Evolutionary conservation across 2,797 vertebrate species (phyloP).

Genomic region (Danio aesculapii): DNA sequence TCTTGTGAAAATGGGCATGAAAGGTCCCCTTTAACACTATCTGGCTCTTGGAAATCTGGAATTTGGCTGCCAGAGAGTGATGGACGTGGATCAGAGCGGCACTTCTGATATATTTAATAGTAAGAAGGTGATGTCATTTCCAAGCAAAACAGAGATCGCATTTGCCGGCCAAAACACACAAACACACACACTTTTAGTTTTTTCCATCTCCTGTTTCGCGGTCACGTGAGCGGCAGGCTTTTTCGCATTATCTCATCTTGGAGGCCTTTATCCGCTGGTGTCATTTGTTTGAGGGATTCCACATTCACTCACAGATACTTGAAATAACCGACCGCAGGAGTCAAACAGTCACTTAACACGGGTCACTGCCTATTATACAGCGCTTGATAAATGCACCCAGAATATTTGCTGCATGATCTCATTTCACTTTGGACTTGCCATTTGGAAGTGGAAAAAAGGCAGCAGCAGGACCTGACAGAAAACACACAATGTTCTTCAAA

Average conservation of each 20-base stretch:
- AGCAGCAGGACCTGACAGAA: conserved; percentile 15
- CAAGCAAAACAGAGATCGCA: conserved; percentile 77
- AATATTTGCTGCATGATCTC: conserved; percentile 42
- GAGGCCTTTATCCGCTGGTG: conserved; percentile 43
- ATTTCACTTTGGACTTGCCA: conserved; percentile 33
- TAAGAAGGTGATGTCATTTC: conserved; percentile 81
- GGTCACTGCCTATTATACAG: conserved; percentile 31
- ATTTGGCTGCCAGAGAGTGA: conserved; percentile 65
- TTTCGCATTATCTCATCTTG: conserved; percentile 73
- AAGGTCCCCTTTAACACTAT: conserved; percentile 55
- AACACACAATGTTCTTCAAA: conserved; percentile 9
- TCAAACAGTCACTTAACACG: conserved; percentile 49
- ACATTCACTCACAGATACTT: conserved; percentile 25
- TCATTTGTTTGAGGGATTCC: conserved; percentile 52
- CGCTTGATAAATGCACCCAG: conserved; percentile 35
- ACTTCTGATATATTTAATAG: conserved; percentile 79
- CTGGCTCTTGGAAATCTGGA: conserved; percentile 64
- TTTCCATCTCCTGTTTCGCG: conserved; percentile 73
- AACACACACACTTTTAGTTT: conserved; percentile 49
- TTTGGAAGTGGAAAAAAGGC: conserved; percentile 11
- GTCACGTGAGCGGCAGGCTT: conserved; percentile 65
- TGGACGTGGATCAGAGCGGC: conserved; percentile 62
- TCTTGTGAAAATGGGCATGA: no score
- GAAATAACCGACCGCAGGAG: conserved; percentile 39
- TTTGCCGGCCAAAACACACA: conserved; percentile 67